A percentile compares a stretch with the other conserved stretches of the same genome.
phyloP scores from a whole-genome alignment of 2,888 invertebrate species.

The Amorpha juglandis region DNA sequence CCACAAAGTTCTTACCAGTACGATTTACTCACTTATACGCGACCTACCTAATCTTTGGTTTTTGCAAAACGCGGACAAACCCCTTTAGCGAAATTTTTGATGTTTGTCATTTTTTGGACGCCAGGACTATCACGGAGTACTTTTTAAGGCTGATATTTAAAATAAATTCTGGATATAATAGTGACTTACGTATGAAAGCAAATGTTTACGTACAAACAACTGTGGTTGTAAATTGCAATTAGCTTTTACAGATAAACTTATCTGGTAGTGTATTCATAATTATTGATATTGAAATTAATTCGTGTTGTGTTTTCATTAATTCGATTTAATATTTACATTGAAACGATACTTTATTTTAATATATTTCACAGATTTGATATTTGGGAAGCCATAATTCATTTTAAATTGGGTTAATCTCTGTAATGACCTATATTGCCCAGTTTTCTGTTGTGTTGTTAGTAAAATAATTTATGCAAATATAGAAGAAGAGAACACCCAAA shows the following conservation, averaged over 20 bases:
- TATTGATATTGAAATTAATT: constrained; percentile 56
- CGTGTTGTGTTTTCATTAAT: constrained; percentile 49
- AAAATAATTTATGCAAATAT: no score
- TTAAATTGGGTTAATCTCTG: not conserved
- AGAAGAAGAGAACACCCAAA: no score
- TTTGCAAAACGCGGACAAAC: no score
- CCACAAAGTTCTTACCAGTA: no score
- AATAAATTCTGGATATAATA: not conserved
- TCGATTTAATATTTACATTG: constrained; percentile 25
- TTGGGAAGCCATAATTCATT: not conserved
- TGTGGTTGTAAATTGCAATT: constrained; percentile 63
- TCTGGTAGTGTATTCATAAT: constrained; percentile 50
- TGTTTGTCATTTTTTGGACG: no score
- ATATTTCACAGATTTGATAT: not conserved
- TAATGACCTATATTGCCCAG: not conserved
- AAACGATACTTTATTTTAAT: not conserved
- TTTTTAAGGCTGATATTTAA: not conserved
- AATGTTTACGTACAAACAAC: not conserved
- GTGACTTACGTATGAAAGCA: not conserved
- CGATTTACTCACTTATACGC: no score
- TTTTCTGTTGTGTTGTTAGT: not conserved
- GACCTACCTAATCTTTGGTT: no score
- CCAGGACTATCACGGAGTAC: no score
- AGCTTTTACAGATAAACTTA: constrained; percentile 59
- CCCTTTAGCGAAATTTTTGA: no score